Base-by-base conservation (phyloP, 2,113 vertebrate genomes). In the Lota lota region DNA sequence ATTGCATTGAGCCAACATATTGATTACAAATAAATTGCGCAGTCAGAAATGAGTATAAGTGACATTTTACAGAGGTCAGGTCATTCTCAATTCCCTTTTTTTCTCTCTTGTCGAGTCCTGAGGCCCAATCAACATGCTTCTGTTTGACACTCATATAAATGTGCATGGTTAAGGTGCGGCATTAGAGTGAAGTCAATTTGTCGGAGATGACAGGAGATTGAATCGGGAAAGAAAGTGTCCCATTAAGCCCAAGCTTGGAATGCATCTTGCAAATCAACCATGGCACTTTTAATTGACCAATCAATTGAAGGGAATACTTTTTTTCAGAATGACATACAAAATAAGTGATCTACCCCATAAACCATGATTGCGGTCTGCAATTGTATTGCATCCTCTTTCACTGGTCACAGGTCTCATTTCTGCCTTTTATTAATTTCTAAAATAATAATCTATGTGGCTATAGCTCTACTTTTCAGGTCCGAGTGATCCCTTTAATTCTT, bases 141-240 rank as follows among this genome's bases (percentile, higher is more conserved):
- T n/a, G 24, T 61, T 58, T n/a, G 50, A 57, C 61, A 47, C 33
- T 21, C 28, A 58, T n/a, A 60, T 63, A 28, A 17, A 65, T 64
- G 62, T n/a, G 21, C 50, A 28, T 12, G 20, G 50, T 63, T 20
- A 65, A 64, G 58, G 53, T 18, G 60, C 54, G 5, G 64, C 66
- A 47, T 60, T 67, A 70, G 61, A 17, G 12, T 5, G 20, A 22
- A n/a, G 40, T 66, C 53, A 78, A 70, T 67, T 56, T 60, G 33
- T 70, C 33, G 28, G 36, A 56, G 65, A 53, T 69, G 33, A 66
- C 66, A 69, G 59, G 56, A 66, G 53, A 78, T 70, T 22, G 60
- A 51, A 57, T 59, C 63, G n/a, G 47, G 66, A 62, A 40, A n/a
- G 33, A 28, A 77, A 66, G 57, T 69, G 59, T 51, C 59, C 65